Percentiles rank a stretch among this genome's conserved stretches.
phyloP scores from a whole-genome alignment of 2,888 invertebrate genomes.

The Tolmerus cingulatus region DNA sequence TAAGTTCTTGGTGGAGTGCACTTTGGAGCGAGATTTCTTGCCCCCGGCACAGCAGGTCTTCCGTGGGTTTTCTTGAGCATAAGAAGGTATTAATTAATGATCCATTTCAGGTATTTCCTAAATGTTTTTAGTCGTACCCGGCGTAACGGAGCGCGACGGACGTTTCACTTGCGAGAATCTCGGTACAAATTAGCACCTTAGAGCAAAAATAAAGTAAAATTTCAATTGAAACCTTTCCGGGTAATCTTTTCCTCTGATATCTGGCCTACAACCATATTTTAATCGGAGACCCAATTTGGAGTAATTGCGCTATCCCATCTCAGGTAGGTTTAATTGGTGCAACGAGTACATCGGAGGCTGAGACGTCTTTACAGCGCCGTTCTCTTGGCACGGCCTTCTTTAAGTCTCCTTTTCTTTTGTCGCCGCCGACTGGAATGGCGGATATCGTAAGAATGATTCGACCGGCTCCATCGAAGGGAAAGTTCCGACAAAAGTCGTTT shows the following conservation, averaged over 20 bases:
- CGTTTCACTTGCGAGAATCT: background rate
- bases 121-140: background rate
- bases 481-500: conserved; percentile 33
- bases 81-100: background rate
- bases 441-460: background rate
- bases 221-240: background rate
- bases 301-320: background rate
- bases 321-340: background rate
- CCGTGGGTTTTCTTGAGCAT: background rate
- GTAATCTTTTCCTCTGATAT: background rate
- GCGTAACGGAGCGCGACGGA: background rate
- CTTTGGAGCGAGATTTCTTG: background rate
- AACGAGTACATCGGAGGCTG: background rate
- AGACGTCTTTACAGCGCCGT: background rate
- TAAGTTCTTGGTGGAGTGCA: background rate
- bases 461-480: conserved; percentile 21
- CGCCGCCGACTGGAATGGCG: background rate
- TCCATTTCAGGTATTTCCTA: background rate
- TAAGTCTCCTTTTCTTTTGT: conserved; percentile 6
- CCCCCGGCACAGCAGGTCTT: background rate
- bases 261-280: background rate
- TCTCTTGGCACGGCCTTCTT: background rate
- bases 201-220: background rate
- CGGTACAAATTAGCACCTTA: background rate
- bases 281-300: background rate